phyloP scores from a whole-genome alignment of 2,797 vertebrate genomes.

The Thaleichthys pacificus region DNA sequence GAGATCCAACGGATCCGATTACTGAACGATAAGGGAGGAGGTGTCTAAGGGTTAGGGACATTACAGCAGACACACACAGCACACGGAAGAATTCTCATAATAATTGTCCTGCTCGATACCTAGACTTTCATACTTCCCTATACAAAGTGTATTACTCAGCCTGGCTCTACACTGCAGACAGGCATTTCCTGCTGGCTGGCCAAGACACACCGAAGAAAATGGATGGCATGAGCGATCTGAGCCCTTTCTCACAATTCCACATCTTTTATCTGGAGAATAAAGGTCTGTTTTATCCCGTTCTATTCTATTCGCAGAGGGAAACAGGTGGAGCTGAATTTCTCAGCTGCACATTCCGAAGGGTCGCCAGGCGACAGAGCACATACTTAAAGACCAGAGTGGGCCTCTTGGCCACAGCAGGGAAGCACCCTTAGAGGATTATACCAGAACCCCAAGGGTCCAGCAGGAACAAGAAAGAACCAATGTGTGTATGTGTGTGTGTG shows the following conservation, averaged over 20 bases:
- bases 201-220: not conserved
- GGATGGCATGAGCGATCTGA: not conserved
- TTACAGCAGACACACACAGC: not conserved
- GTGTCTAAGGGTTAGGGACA: conserved; percentile 17
- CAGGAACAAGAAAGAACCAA: too few relatives aligned
- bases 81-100: not conserved
- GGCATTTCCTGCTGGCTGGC: not conserved
- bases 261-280: not conserved
- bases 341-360: conserved; percentile 53
- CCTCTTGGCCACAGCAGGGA: not conserved
- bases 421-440: conserved; percentile 8
- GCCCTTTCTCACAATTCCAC: not conserved
- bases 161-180: not conserved
- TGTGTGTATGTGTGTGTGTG: too few relatives aligned
- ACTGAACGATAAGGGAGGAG: not conserved
- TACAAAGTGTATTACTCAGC: not conserved
- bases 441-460: conserved; percentile 13
- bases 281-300: not conserved
- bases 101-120: too few relatives aligned
- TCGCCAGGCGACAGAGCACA: conserved; percentile 19
- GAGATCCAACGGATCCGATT: not conserved
- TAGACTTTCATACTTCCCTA: too few relatives aligned
- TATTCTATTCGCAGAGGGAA: conserved; percentile 6
- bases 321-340: conserved; percentile 64
- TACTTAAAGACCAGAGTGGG: conserved; percentile 9